phyloP scores from a whole-genome alignment of 2,888 invertebrate species.

The Opisthograptis luteolata region DNA sequence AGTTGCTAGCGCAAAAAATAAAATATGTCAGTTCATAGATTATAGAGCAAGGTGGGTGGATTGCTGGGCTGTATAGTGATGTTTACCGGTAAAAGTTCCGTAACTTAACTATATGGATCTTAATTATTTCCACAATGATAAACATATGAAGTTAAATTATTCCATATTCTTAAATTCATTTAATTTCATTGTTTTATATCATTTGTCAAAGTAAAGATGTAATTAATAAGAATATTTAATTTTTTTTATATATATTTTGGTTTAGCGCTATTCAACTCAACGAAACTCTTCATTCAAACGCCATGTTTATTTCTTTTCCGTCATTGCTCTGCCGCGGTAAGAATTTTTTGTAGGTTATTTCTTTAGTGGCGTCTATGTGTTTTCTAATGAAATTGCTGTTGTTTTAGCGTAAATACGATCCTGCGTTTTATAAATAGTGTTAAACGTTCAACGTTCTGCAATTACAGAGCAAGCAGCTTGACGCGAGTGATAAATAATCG shows the following conservation, averaged over 20 bases:
- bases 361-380: constrained; percentile 64
- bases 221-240: no score
- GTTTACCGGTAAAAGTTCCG: constrained; percentile 11
- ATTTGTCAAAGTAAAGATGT: no score
- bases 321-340: constrained; percentile 78
- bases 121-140: no score
- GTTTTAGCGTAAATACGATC: constrained; percentile 15
- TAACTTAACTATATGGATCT: constrained; percentile 16
- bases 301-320: constrained; percentile 80
- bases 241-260: no score
- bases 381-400: constrained; percentile 40
- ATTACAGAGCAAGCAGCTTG: constrained; percentile 29
- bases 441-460: constrained; percentile 21
- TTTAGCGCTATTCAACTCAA: not conserved
- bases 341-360: constrained; percentile 74
- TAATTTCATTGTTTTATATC: no score
- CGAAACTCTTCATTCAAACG: constrained; percentile 43
- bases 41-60: constrained; percentile 43
- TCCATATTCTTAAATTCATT: no score
- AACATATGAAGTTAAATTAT: no score
- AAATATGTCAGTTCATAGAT: constrained; percentile 35
- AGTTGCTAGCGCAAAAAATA: constrained; percentile 55
- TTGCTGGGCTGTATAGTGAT: constrained; percentile 1
- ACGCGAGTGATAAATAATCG: constrained; percentile 21
- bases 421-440: constrained; percentile 2